These are phyloP conservation scores for Halichoeres trimaculatus DNA, from an alignment of 2,113 vertebrate genomes.

Conservation along the genomic window DNA sequence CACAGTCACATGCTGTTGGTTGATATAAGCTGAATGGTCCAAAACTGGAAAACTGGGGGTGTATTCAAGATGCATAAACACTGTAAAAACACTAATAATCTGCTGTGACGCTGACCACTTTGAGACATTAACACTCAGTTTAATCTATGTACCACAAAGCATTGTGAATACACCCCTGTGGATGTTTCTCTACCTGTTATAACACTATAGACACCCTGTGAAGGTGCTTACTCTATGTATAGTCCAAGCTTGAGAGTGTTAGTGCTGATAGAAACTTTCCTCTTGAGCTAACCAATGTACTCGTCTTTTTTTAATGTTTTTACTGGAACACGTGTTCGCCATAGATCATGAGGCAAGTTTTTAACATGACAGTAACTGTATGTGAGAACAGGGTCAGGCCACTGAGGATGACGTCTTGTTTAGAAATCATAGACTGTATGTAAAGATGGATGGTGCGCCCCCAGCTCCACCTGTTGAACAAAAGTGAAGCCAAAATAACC, in stretches of 20 bases:
- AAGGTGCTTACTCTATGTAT: conserved; percentile 66
- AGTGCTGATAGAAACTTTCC: conserved; percentile 65
- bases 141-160: conserved; percentile 32
- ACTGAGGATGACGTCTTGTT: neutral
- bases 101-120: conserved; percentile 59
- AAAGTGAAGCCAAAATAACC: no score
- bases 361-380: conserved; percentile 61
- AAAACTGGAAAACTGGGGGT: conserved; percentile 64
- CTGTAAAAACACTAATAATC: conserved; percentile 58
- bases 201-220: conserved; percentile 62
- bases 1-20: conserved; percentile 61
- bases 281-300: conserved; percentile 65
- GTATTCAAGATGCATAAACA: conserved; percentile 59
- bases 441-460: no score
- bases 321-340: conserved; percentile 67
- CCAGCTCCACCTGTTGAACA: no score
- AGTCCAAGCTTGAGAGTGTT: conserved; percentile 62
- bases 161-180: conserved; percentile 67
- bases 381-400: neutral
- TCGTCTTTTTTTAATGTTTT: conserved; percentile 70
- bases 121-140: conserved; percentile 51
- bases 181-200: conserved; percentile 62
- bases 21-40: conserved; percentile 66
- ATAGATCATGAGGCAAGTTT: conserved; percentile 51
- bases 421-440: no score